Conservation (phyloP, 2,797 vertebrate genomes). For the Anolis apletophallus region DNA sequence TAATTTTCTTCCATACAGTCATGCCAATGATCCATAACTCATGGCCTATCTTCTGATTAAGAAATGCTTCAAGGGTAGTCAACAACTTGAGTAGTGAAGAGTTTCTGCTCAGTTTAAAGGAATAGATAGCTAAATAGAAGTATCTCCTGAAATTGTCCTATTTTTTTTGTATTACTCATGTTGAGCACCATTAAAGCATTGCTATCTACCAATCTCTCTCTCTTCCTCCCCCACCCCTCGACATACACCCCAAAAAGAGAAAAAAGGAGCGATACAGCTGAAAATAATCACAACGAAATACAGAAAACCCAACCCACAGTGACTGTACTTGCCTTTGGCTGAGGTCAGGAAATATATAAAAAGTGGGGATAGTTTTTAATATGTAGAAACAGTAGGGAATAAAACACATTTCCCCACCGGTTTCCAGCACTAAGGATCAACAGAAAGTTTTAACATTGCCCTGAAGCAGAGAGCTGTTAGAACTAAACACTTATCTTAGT, state of each 20-base stretch:
- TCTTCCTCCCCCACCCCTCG: no score
- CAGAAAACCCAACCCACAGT: neutral
- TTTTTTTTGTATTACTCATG: no score
- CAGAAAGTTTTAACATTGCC: neutral
- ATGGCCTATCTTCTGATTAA: constrained; percentile 22
- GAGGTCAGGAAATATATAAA: neutral
- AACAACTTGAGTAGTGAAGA: constrained; percentile 11
- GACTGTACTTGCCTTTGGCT: neutral
- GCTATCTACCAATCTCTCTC: no score
- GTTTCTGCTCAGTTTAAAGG: neutral
- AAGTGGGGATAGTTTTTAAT: neutral
- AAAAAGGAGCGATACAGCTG: no score
- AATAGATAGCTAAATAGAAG: no score
- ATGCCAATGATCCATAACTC: constrained; percentile 13
- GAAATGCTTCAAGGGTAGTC: neutral
- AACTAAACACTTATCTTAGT: neutral
- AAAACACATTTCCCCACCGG: neutral
- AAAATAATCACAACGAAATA: neutral
- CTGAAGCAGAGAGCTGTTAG: neutral
- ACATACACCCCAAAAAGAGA: no score
- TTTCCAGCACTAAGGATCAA: neutral
- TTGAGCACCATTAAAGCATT: no score
- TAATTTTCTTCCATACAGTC: neutral
- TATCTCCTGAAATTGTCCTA: no score
- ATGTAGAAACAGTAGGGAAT: neutral